Evolutionary conservation across 2,113 vertebrate genomes (phyloP).

Genomic region (Phainopepla nitens): DNA sequence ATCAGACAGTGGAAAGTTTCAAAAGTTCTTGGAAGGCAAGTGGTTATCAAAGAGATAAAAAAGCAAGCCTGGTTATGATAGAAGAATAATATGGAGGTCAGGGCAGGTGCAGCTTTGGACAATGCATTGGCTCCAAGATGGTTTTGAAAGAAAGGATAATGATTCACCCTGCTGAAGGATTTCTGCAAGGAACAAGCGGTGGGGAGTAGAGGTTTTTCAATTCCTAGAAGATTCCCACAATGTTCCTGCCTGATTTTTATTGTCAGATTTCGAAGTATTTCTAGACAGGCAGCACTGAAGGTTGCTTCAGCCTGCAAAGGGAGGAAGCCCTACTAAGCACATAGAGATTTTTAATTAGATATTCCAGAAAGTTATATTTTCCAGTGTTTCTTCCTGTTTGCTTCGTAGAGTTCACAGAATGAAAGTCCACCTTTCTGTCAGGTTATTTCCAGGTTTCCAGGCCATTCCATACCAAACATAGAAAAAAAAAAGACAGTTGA

Average conservation of each 20-base stretch:
- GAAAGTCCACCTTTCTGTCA: background rate
- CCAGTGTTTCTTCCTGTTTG: background rate
- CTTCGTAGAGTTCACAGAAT: background rate
- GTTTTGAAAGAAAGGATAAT: slow-evolving; percentile 38
- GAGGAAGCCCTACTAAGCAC: background rate
- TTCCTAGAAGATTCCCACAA: slow-evolving; percentile 35
- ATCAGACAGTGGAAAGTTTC: background rate
- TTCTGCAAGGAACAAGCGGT: background rate
- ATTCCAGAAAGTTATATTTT: background rate
- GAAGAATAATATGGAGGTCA: slow-evolving; percentile 23
- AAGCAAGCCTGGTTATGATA: background rate
- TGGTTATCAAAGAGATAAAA: slow-evolving; percentile 17
- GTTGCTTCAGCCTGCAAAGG: background rate
- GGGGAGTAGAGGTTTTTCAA: slow-evolving; percentile 5
- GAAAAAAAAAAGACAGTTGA: background rate
- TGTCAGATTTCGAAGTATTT: background rate
- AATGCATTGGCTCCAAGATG: background rate
- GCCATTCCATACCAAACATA: background rate
- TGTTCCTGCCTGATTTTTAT: slow-evolving; percentile 11
- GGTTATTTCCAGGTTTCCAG: background rate
- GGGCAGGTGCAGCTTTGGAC: slow-evolving; percentile 23
- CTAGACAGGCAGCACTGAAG: background rate
- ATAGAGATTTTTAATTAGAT: background rate
- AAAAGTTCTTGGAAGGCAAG: slow-evolving; percentile 47
- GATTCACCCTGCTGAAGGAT: slow-evolving; percentile 26